Base-by-base conservation (phyloP, 1,140 invertebrate genomes). In the Caenorhabditis inopinata region DNA sequence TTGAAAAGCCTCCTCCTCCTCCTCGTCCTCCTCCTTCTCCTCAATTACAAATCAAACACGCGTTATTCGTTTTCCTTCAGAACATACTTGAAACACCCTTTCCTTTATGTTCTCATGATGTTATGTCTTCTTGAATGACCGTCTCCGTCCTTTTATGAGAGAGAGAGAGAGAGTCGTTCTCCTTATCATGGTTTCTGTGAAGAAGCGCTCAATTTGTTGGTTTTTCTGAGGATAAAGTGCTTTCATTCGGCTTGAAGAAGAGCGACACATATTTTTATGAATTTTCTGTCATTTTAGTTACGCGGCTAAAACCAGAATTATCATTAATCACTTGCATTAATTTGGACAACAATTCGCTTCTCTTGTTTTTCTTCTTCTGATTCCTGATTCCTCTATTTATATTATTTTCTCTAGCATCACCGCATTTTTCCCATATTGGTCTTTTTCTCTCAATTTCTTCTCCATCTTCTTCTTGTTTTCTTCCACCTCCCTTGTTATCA, bases 21-120 rank as follows among this genome's bases (percentile, higher is more conserved):
- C 25, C 5, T 68, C 21, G 21, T 53, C 7, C 49, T 18, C 18
- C 38, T n/a, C 58, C 29, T 16, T 32, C 58, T 68, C 58, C 58
- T 68, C 58, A 16, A 68, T 68, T 68, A 68, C 58, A 68, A 68
- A 68, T 68, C 58, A 68, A 68, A 68, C 58, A 68, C 27, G 27
- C 32, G 25, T 18, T 9, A 11, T 58, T 53, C 49, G 21, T 12
- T 25, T 51, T 53, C 23, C 49, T 25, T 25, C 27, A 53, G 58
- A 68, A 68, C 58, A 68, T 38, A 68, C 58, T 68, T 68, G 58
- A 68, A 68, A 38, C 51, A 32, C 51, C 21, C 49, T 51, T 58
- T 58, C 58, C 32, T 18, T 68, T 68, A 68, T 68, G 32, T 68
- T 68, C 58, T 42, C 23, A 53, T 6, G 49, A 21, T 53, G 7